These are phyloP conservation scores for Coreoperca whiteheadi DNA, from an alignment of 2,113 vertebrate species.

Conservation along the genomic window DNA sequence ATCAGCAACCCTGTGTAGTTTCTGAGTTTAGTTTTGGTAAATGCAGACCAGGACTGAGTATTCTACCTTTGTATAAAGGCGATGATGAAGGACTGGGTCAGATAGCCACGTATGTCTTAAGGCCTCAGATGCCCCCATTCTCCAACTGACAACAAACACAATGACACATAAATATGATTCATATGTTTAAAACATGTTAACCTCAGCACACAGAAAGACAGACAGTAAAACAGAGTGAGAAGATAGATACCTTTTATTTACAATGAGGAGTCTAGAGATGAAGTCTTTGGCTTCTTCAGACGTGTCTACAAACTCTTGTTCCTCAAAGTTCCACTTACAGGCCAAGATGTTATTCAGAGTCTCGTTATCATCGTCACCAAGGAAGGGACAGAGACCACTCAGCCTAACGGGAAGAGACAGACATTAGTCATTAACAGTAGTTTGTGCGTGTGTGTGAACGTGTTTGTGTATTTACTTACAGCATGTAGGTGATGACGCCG, in stretches of 20 bases:
- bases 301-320: conserved; percentile 90
- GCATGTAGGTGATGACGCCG: conserved; percentile 97
- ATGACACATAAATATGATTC: background rate
- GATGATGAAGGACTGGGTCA: conserved; percentile 88
- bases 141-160: conserved; percentile 88
- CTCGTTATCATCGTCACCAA: conserved; percentile 92
- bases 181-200: background rate
- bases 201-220: background rate
- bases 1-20: background rate
- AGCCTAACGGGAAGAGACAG: conserved; percentile 82
- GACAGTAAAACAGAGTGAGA: background rate
- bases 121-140: conserved; percentile 93
- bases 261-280: conserved; percentile 92
- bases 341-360: conserved; percentile 95
- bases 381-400: conserved; percentile 96
- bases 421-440: background rate
- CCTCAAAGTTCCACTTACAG: conserved; percentile 94
- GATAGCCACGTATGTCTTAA: conserved; percentile 95
- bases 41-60: background rate
- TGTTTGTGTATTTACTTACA: conserved; percentile 86
- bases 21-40: background rate
- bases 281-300: conserved; percentile 95
- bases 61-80: conserved; percentile 87
- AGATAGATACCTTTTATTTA: conserved; percentile 91
- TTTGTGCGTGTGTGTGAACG: background rate